phyloP scores from a whole-genome alignment of 2,888 invertebrate genomes.

The Apotomis capreana region DNA sequence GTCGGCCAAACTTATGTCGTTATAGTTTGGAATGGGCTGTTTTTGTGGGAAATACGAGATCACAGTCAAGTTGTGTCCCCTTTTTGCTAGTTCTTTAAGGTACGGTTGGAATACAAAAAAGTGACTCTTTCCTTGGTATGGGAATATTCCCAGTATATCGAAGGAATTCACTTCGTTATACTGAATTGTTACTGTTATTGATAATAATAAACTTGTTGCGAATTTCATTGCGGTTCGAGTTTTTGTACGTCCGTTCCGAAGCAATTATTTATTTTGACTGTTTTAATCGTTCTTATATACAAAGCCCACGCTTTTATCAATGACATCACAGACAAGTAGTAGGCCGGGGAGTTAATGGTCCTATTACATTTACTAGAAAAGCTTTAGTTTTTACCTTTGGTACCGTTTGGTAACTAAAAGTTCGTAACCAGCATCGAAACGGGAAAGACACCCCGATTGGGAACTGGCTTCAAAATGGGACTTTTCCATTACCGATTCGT shows the following conservation, averaged over 20 bases:
- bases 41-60: slow-evolving; percentile 84
- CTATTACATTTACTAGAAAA: too few species aligned
- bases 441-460: too few species aligned
- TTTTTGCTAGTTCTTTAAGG: slow-evolving; percentile 80
- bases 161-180: slow-evolving; percentile 51
- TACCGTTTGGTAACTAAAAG: too few species aligned
- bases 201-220: background rate
- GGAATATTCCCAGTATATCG: slow-evolving; percentile 85
- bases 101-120: slow-evolving; percentile 85
- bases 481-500: too few species aligned
- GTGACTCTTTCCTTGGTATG: slow-evolving; percentile 87
- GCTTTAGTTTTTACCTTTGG: too few species aligned
- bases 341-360: too few species aligned
- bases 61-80: slow-evolving; percentile 87
- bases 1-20: slow-evolving; percentile 65
- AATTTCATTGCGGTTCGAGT: slow-evolving; percentile 2
- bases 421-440: too few species aligned
- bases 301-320: too few species aligned
- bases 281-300: background rate
- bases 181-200: background rate
- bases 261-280: background rate
- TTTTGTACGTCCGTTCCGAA: background rate
- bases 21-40: slow-evolving; percentile 62
- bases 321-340: too few species aligned
- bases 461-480: too few species aligned